These are phyloP conservation scores for Xenopus petersii DNA, from an alignment of 2,797 vertebrate genomes.

Conservation along the genomic window DNA sequence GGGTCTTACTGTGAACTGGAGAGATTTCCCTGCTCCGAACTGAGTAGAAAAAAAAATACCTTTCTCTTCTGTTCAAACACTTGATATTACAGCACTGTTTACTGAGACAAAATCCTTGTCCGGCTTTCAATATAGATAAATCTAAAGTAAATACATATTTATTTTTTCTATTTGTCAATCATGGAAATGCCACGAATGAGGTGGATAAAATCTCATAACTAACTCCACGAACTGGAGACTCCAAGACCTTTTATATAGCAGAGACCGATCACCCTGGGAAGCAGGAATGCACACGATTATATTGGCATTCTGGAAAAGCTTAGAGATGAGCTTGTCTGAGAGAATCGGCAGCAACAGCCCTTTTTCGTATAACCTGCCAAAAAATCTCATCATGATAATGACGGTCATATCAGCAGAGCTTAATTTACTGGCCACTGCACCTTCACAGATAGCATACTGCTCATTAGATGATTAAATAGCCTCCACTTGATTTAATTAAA, in stretches of 20 bases:
- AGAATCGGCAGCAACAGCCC: neutral
- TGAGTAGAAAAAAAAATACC: constrained; percentile 53
- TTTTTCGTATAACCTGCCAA: neutral
- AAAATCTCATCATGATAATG: constrained; percentile 8
- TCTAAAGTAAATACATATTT: constrained; percentile 70
- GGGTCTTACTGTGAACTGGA: constrained; percentile 52
- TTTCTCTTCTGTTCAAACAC: constrained; percentile 66
- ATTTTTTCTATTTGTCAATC: constrained; percentile 60
- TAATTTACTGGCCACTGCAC: neutral
- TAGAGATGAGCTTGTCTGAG: neutral
- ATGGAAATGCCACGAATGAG: constrained; percentile 59
- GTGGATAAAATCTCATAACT: constrained; percentile 48
- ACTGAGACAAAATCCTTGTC: constrained; percentile 65
- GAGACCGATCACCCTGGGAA: fast-evolving
- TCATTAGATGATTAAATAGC: constrained; percentile 12
- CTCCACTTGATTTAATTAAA: constrained; percentile 13
- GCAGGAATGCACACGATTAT: neutral
- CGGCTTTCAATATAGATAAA: constrained; percentile 79
- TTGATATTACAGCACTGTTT: constrained; percentile 67
- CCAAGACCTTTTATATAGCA: neutral
- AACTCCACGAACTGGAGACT: neutral
- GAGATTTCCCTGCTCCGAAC: constrained; percentile 51
- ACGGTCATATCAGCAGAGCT: constrained; percentile 1
- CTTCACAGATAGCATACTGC: constrained; percentile 11
- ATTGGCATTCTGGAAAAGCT: constrained; percentile 32